Evolutionary conservation across 2,113 vertebrate species (phyloP).

Genomic region (Merops nubicus): DNA sequence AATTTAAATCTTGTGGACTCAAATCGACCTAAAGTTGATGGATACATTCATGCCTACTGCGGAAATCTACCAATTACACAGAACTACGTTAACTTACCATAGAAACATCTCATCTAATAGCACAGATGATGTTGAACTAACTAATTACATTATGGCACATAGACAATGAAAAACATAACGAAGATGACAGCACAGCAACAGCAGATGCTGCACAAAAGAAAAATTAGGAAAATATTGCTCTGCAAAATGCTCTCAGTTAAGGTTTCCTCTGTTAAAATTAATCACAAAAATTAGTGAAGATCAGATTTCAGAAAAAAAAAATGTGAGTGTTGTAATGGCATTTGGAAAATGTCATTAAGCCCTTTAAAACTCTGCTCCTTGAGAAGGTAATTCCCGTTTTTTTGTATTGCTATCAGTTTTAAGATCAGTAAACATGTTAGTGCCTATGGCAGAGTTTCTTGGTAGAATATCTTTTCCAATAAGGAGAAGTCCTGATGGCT

Average conservation of each 20-base stretch:
- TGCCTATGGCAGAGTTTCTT: slow-evolving; percentile 46
- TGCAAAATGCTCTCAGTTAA: slow-evolving; percentile 63
- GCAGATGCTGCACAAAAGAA: slow-evolving; percentile 73
- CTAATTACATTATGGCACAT: slow-evolving; percentile 74
- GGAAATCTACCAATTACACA: slow-evolving; percentile 68
- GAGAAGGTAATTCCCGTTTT: slow-evolving; percentile 24
- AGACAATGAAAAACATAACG: slow-evolving; percentile 73
- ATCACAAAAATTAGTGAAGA: slow-evolving; percentile 62
- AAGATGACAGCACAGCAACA: slow-evolving; percentile 72
- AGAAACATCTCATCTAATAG: slow-evolving; percentile 73
- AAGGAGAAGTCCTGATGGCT: slow-evolving; percentile 28
- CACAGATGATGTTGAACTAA: slow-evolving; percentile 71
- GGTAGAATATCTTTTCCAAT: slow-evolving; percentile 37
- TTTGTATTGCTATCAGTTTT: not conserved
- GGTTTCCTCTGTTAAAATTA: slow-evolving; percentile 63
- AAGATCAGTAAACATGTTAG: slow-evolving; percentile 54
- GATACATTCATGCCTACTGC: slow-evolving; percentile 66
- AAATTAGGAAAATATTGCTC: slow-evolving; percentile 68
- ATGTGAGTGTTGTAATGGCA: not conserved
- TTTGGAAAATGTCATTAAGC: slow-evolving; percentile 18
- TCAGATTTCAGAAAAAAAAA: slow-evolving; percentile 48
- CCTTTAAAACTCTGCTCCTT: slow-evolving; percentile 18
- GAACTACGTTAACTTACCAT: slow-evolving; percentile 71
- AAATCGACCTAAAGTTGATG: slow-evolving; percentile 70
- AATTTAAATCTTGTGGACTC: slow-evolving; percentile 69